Evolutionary conservation across 2,888 invertebrate species (phyloP).

Genomic region (Acanthosoma haemorrhoidale): DNA sequence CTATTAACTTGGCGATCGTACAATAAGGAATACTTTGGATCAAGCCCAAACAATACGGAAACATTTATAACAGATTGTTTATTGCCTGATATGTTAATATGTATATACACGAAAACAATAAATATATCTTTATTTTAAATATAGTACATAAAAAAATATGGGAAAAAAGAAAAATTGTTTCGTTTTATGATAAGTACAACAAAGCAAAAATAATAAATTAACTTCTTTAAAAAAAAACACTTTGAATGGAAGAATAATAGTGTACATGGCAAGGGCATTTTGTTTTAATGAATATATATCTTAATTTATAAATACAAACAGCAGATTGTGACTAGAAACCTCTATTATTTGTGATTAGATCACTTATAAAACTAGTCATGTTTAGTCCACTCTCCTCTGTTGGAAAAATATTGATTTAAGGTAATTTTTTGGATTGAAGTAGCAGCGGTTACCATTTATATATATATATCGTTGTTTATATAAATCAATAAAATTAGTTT

Average conservation of each 20-base stretch:
- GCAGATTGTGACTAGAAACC: constrained; percentile 1
- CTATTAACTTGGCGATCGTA: too few relatives aligned
- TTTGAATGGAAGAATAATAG: background rate
- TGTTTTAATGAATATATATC: background rate
- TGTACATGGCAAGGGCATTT: background rate
- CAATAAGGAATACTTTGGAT: too few relatives aligned
- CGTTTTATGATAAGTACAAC: background rate
- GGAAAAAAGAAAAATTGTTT: background rate
- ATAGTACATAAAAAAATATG: constrained; percentile 9
- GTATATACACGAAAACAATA: background rate
- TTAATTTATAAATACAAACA: background rate
- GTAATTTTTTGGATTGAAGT: background rate
- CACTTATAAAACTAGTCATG: background rate
- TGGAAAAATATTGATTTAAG: too few relatives aligned
- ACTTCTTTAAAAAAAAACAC: too few relatives aligned
- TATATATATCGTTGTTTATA: too few relatives aligned
- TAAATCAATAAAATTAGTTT: too few relatives aligned
- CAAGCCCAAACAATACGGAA: too few relatives aligned
- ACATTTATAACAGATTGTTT: background rate
- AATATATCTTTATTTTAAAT: background rate
- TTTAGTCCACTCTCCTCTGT: background rate
- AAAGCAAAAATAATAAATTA: too few relatives aligned
- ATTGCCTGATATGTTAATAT: background rate
- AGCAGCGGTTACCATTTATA: background rate
- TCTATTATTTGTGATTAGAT: background rate